phyloP scores from a whole-genome alignment of 2,797 vertebrate species.

The Sibirionetta formosa region DNA sequence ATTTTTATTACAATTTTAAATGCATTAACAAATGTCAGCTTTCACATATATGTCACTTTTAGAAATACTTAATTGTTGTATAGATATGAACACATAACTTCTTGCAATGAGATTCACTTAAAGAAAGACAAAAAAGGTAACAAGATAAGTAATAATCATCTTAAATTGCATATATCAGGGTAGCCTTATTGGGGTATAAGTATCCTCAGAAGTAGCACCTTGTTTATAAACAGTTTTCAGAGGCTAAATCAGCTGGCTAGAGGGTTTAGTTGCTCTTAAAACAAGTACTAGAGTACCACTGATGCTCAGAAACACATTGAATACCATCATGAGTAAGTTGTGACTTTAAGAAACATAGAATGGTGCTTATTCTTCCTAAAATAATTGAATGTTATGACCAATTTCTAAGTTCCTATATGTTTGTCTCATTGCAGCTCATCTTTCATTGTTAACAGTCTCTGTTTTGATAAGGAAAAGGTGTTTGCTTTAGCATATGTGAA shows the following conservation, averaged over 20 bases:
- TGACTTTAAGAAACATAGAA: neutral
- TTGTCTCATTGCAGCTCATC: neutral
- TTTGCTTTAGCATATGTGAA: neutral
- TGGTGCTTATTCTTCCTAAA: neutral
- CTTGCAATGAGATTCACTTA: neutral
- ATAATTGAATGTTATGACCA: neutral
- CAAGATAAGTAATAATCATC: neutral
- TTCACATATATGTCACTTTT: neutral
- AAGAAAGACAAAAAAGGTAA: neutral
- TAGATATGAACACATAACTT: neutral
- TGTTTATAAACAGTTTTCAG: neutral
- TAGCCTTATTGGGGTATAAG: neutral
- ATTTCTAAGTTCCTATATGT: neutral
- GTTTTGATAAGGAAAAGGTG: neutral
- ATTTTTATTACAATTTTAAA: neutral
- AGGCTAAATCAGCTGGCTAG: neutral
- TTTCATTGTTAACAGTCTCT: neutral
- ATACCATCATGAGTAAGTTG: neutral
- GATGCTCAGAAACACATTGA: neutral
- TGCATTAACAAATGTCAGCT: neutral
- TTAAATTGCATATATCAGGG: neutral
- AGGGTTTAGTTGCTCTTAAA: neutral
- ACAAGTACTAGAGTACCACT: neutral
- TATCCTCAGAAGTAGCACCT: neutral
- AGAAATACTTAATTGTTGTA: neutral